Evolutionary conservation across 2,888 invertebrate species (phyloP), one percentile per base, ranked within the genome.

Genomic region (Drosophila nr. perissopoda): DNA sequence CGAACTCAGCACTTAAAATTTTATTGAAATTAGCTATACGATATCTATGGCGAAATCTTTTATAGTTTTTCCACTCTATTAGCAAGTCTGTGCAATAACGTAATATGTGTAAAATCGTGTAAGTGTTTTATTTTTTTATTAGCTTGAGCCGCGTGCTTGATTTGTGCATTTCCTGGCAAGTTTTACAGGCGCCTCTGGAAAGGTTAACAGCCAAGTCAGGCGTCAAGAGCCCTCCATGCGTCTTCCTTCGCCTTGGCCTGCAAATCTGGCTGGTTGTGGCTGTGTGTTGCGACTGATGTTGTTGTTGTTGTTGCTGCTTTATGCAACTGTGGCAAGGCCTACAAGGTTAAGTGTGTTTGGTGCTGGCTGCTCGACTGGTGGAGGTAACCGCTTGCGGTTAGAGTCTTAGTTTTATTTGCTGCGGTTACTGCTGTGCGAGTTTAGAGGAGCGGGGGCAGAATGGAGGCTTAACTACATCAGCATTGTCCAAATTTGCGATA

Each of bases 321-420:
- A 76, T 70, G 89, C 90, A 85, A 90, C 90, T 86, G 85, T 88
- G 85, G 90, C 90, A 86, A 86, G 86, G 89, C 90, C 90, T 89
- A 72, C 90, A 86, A 86, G 90, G 86, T 86, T 90, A 90, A 73
- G 67, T 59, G 68, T 83, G 49, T 68, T 68, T 61, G 69, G 66
- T 67, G 78, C 46, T 60, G 65, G 46, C 34, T 64, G 53, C 42
- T 31, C 60, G 63, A 67, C 62, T 52, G 52, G 82, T 74, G 79
- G 62, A 63, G 62, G 80, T 66, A 72, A 70, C 66, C 74, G 54
- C 67, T 82, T 77, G 86, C 46, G 77, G 74, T 71, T 71, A 49
- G 48, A 51, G 73, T 66, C 70, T 70, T 52, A 67, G 76, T 72
- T 74, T 69, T 59, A 59, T 61, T 58, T 62, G 40, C 57, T 11